Base-by-base conservation (phyloP, 2,888 invertebrate genomes). In the Cataglyphis livida region DNA sequence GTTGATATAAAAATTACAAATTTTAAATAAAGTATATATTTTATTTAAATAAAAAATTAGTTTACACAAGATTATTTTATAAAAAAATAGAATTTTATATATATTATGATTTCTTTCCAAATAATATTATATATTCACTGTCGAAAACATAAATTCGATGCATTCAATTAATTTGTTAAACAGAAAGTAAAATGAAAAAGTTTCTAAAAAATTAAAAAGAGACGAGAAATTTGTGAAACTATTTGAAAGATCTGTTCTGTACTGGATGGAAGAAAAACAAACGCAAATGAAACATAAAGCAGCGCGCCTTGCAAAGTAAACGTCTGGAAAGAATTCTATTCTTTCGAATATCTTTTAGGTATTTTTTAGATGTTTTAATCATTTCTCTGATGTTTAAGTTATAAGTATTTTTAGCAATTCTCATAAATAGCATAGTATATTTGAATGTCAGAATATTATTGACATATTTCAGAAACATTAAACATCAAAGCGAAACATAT, bases 41-140 rank as follows among this genome's bases (percentile, higher is more conserved):
- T 74, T 62, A 10, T 32, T n/a, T 32, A 21, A 44, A n/a, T 51
- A 51, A 18, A 51, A 51, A 51, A 51, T n/a, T 51, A 51, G 7
- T 51, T 51, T 51, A n/a, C 7, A 44, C 4, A 64, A 73, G 62
- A 28, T 12, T 32, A 51, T 51, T 51, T 51, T 15, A n/a, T 1
- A n/a, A 51, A 51, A 51, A 51, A 18, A 12, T 28, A 44, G 5
- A 41, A 32, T 32, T 73, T 74, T 64, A 44, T 74, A 21, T 74
- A 62, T 74, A 32, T 74, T 62, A 10, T 44, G 9, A 41, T 51
- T 7, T n/a, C 7, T 62, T 15, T 25, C 12, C 4, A 4, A n/a
- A 41, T 38, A 41, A 18, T 61, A 41, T 61, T 41, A 3, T 62
- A 4, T 73, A 35, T 38, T n/a, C 21, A 35, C 0, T 35, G 35